phyloP scores from a whole-genome alignment of 1,140 invertebrate species.

The Procambarus virginalis region DNA sequence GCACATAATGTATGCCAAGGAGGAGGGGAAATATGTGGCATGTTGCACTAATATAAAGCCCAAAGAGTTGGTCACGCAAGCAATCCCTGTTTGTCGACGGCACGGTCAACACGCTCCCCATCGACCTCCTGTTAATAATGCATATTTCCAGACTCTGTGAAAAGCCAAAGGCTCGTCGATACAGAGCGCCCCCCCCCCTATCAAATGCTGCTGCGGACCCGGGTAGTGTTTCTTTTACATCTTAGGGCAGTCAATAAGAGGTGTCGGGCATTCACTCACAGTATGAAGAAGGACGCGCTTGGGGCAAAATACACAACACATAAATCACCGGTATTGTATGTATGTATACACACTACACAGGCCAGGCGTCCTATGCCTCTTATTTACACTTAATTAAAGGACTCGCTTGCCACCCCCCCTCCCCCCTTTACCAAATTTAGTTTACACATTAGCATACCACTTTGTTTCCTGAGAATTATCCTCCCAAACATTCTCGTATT shows the following conservation, averaged over 20 bases:
- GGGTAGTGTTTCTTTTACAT: neutral
- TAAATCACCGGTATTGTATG: conserved; percentile 33
- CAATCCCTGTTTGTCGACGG: conserved; percentile 49
- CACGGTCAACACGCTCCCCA: conserved; percentile 38
- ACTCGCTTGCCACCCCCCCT: too few relatives aligned
- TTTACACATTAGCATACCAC: too few relatives aligned
- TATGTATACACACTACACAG: neutral
- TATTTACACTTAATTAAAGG: conserved; percentile 60
- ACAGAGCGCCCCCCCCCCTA: neutral
- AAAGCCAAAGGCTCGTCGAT: conserved; percentile 46
- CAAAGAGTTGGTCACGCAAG: conserved; percentile 58
- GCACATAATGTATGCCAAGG: conserved; percentile 45
- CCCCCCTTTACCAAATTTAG: too few relatives aligned
- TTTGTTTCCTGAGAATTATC: too few relatives aligned
- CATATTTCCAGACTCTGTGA: conserved; percentile 25
- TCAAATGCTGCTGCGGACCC: neutral
- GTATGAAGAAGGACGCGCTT: conserved; percentile 29
- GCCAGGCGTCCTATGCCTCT: conserved; percentile 21
- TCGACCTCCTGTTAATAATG: conserved; percentile 48
- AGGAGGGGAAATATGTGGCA: conserved; percentile 45
- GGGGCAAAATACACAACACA: conserved; percentile 41
- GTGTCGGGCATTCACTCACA: neutral
- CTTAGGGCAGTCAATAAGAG: conserved; percentile 1
- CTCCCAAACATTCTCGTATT: too few relatives aligned
- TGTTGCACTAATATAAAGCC: conserved; percentile 55